Percentiles rank a stretch among this genome's conserved stretches.
phyloP scores from a whole-genome alignment of 2,797 vertebrate genomes.

The Cichlasoma orientale region DNA sequence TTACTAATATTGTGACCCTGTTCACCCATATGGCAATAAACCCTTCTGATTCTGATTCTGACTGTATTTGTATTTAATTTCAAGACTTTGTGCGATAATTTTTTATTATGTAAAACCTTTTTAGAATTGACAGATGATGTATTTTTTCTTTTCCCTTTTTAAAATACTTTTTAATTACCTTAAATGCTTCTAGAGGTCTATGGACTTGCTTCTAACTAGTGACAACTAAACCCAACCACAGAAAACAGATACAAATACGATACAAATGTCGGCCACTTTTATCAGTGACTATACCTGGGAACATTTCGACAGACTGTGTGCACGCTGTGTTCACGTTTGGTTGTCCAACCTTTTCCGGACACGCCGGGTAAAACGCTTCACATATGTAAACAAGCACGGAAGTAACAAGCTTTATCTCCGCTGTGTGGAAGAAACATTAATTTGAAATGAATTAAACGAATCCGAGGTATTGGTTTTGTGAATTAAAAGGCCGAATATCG shows the following conservation, averaged over 20 bases:
- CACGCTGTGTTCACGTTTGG: conserved; percentile 29
- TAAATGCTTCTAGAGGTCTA: too few relatives aligned
- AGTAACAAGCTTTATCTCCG: background rate
- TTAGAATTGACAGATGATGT: background rate
- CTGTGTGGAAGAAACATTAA: background rate
- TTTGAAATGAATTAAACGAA: background rate
- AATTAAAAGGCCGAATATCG: background rate
- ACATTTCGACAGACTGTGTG: background rate
- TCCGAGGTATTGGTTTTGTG: background rate
- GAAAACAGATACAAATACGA: background rate
- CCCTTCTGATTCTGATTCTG: too few relatives aligned
- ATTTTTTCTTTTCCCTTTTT: background rate
- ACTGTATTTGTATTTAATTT: background rate
- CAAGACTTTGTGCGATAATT: background rate
- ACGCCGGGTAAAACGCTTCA: conserved; percentile 17
- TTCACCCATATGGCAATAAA: too few relatives aligned
- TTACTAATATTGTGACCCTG: too few relatives aligned
- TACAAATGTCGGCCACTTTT: background rate
- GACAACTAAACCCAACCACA: background rate
- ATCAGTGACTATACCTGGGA: background rate
- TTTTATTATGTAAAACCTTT: background rate
- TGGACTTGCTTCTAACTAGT: background rate
- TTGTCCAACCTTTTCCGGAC: conserved; percentile 61
- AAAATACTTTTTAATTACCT: too few relatives aligned
- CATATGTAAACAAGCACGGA: conserved; percentile 23